phyloP scores from a whole-genome alignment of 2,797 vertebrate genomes.

The Podarcis siculus region DNA sequence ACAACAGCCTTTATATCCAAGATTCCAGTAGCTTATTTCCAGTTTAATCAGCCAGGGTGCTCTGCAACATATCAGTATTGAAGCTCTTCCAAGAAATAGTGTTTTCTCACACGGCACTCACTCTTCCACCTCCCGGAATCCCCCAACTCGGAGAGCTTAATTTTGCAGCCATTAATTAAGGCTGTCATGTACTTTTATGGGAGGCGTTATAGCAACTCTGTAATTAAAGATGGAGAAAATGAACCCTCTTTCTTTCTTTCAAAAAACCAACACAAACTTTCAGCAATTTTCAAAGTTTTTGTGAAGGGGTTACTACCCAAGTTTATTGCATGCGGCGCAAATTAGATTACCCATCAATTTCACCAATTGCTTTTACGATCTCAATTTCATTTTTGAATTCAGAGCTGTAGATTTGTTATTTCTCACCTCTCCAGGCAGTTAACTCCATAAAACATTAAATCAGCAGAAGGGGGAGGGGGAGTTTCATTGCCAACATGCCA shows the following conservation, averaged over 20 bases:
- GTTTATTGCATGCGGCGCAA: not conserved
- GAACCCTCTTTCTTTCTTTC: not conserved
- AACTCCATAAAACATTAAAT: slow-evolving; percentile 1
- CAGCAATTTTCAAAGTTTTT: not conserved
- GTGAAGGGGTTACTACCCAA: not conserved
- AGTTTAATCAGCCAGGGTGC: slow-evolving; percentile 31
- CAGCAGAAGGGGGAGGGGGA: too few relatives aligned
- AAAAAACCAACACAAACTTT: slow-evolving; percentile 13
- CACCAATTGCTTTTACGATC: slow-evolving; percentile 19
- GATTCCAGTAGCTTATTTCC: slow-evolving; percentile 9
- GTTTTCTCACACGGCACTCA: not conserved
- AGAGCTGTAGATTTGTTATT: not conserved
- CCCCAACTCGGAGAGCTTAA: slow-evolving; percentile 18
- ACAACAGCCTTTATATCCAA: not conserved
- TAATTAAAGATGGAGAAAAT: slow-evolving; percentile 14
- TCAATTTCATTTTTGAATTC: slow-evolving; percentile 19
- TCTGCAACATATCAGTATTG: not conserved
- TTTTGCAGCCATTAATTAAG: slow-evolving; percentile 37
- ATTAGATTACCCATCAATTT: slow-evolving; percentile 13
- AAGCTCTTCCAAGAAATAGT: slow-evolving; percentile 51
- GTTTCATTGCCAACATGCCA: not conserved
- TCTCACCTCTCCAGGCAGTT: not conserved
- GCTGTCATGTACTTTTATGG: slow-evolving; percentile 15
- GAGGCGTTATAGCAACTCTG: not conserved
- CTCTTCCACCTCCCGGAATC: slow-evolving; percentile 50